Evolutionary conservation across 1,140 invertebrate species (phyloP), one percentile per base, ranked within the genome.

Genomic region (Physella acuta): DNA sequence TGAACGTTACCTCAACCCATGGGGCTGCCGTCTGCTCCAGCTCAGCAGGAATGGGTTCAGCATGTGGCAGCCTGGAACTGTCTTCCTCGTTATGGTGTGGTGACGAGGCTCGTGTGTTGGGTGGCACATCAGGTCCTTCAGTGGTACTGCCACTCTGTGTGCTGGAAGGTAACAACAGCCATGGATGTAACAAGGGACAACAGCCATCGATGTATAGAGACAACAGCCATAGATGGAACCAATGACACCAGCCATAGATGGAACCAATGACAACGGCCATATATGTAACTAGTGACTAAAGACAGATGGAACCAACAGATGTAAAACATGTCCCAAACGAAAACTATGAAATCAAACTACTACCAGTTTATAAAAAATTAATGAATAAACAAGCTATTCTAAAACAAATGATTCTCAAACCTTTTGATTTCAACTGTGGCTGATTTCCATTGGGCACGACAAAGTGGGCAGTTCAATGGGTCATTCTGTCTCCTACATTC

Each of bases 391-490:
- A n/a, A n/a, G n/a, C n/a, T n/a, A n/a, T n/a, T n/a, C n/a, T n/a
- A n/a, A n/a, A n/a, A n/a, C n/a, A n/a, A n/a, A n/a, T n/a, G n/a
- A n/a, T n/a, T n/a, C n/a, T n/a, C n/a, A n/a, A 63, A 78, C 79
- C 75, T 78, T 73, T 78, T 78, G 1, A 78, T 75, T 75, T 79
- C 78, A 14, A 78, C 73, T 63, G 72, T 75, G 28, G 63, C 73
- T 26, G 73, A 55, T 71, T 79, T 84, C 85, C 85, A 86, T 31
- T 77, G 73, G 0, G 79, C 72, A 44, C 84, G 76, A 71, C 86
- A 87, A 4, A 87, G 76, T 11, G 86, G 86, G 73, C 86, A 87
- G 26, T 82, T 84, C 3, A 86, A 72, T 1, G 82, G 78, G 49
- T 86, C 84, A 61, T 80, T 82, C 70, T 86, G 84, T 36, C 80